Conservation (phyloP, 2,797 vertebrate genomes). For the Mus minutoides region DNA sequence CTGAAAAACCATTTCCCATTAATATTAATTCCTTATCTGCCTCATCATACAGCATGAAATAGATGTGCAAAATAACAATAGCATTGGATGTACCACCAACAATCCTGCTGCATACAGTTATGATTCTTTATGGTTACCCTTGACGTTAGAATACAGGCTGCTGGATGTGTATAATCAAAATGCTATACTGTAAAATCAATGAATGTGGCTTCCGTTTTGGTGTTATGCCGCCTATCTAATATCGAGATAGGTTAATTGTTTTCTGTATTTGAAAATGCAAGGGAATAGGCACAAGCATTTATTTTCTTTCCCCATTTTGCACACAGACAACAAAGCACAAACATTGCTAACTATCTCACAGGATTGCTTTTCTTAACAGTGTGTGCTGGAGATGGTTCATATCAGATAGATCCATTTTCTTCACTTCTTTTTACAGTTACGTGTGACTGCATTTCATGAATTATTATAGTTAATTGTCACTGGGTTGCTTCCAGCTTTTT, state of each 20-base stretch:
- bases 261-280: slow-evolving; percentile 6
- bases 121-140: neutral
- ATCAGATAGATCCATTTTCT: neutral
- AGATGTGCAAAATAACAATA: neutral
- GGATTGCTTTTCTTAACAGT: neutral
- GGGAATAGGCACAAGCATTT: neutral
- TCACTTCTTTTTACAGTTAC: slow-evolving; percentile 6
- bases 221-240: neutral
- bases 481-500: neutral
- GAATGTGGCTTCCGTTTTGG: neutral
- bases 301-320: neutral
- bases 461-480: neutral
- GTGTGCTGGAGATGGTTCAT: neutral
- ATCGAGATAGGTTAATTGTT: neutral
- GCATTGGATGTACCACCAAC: neutral
- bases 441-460: neutral
- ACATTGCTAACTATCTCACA: neutral
- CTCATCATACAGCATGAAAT: neutral
- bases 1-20: neutral
- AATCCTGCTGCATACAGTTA: neutral
- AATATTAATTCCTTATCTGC: neutral
- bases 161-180: neutral
- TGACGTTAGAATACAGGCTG: neutral
- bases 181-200: neutral
- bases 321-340: neutral